A percentile compares a stretch with the other conserved stretches of the same genome.
Evolutionary conservation across 2,888 invertebrate genomes (phyloP).

Genomic region (Tetragonula carbonaria): DNA sequence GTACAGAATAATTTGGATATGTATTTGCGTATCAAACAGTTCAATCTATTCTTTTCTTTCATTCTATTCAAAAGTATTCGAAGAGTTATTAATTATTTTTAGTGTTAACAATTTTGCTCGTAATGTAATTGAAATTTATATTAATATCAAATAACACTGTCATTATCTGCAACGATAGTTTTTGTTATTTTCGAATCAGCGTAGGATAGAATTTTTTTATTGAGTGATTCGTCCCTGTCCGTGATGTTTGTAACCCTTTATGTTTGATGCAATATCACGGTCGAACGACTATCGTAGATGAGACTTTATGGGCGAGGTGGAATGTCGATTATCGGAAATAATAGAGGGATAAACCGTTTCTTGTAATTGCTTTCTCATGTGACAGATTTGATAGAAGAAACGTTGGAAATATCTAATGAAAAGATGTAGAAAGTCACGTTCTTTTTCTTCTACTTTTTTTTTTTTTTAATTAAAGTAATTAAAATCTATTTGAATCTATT

Average conservation of each 20-base stretch:
- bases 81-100: no score
- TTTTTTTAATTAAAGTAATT: neutral
- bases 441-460: no score
- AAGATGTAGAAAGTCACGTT: neutral
- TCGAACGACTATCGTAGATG: neutral
- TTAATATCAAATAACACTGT: no score
- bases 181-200: no score
- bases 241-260: neutral
- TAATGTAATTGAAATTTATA: no score
- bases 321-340: constrained; percentile 10
- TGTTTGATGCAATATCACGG: neutral
- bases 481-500: neutral
- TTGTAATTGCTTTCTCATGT: neutral
- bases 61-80: no score
- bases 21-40: no score
- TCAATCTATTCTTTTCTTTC: no score
- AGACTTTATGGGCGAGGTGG: neutral
- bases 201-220: neutral
- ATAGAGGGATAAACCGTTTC: neutral
- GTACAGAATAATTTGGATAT: no score
- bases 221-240: neutral
- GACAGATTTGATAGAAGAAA: neutral
- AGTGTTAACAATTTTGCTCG: no score
- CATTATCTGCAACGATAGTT: no score
- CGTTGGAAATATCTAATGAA: neutral